Base-by-base conservation (phyloP, 2,888 invertebrate genomes). In the Pinctada fucata region DNA sequence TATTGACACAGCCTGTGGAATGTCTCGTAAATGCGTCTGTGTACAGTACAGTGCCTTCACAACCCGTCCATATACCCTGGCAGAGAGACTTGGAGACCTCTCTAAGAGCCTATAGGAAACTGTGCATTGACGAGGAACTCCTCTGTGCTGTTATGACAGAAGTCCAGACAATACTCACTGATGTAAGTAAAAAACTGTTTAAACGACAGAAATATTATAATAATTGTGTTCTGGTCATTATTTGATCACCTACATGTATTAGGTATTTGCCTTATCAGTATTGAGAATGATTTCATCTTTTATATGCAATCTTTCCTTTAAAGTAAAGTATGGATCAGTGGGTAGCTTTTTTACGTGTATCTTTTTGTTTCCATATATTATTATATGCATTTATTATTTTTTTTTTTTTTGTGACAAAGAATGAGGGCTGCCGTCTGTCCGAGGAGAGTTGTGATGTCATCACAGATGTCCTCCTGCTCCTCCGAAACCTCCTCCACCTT, bases 401-500 rank as follows among this genome's bases (percentile, higher is more conserved):
- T 31, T 31, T 31, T 31, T 31, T 31, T 31, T 31, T 0, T 31
- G 31, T 31, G 31, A 31, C 31, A 31, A 31, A 31, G 80, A 50
- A 31, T 64, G 72, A 72, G 50, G 77, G 75, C 16, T 76, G 81
- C 4, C 45, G 48, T 4, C 67, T 85, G 48, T 74, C 77, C 65
- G 79, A 82, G 4, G 67, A 81, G 45, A 83, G 83, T 64, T 84
- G 84, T 68, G 83, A 86, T 47, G 78, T 83, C 48, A 81, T 88
- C 66, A 88, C 87, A 73, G 84, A 88, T 50, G 83, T 85, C 71
- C 63, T 88, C 10, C 75, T 88, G n/a, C 71, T 88, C 79, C 72
- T 88, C 8, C 79, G 88, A 2, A 88, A 88, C 72, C 80, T 88
- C 5, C 78, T 88, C 1, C 85, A 88, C 79, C 83, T 86, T 8